Percentiles rank a stretch among this genome's conserved stretches.
These are phyloP conservation scores for Eustalomyia histrio DNA, from an alignment of 2,888 invertebrate species.

Conservation along the genomic window DNA sequence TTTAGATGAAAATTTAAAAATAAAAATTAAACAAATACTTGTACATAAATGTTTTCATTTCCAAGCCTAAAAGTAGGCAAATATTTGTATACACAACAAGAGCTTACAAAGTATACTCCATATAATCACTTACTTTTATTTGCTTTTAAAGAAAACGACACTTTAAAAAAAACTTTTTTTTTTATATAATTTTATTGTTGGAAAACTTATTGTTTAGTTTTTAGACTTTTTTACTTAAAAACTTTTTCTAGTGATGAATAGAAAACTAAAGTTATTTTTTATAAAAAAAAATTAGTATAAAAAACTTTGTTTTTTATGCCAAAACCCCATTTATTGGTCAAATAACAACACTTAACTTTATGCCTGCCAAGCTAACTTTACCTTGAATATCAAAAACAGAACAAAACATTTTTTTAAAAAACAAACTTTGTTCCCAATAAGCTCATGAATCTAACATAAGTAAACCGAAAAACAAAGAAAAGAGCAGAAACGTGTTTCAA, in stretches of 20 bases:
- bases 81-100: constrained; percentile 22
- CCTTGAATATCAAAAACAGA: constrained; percentile 25
- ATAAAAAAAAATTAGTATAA: background rate
- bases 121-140: background rate
- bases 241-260: background rate
- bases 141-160: background rate
- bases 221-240: constrained; percentile 23
- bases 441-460: constrained; percentile 6
- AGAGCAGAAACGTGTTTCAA: background rate
- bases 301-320: constrained; percentile 34
- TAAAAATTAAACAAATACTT: background rate
- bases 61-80: constrained; percentile 22
- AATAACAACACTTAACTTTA: constrained; percentile 57
- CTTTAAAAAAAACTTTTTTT: background rate
- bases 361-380: constrained; percentile 49
- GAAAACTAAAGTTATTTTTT: background rate
- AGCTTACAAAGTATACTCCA: background rate
- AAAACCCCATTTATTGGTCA: constrained; percentile 53
- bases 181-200: background rate
- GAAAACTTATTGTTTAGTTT: constrained; percentile 47
- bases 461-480: background rate
- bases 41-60: background rate
- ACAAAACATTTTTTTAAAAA: background rate
- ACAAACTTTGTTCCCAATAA: background rate
- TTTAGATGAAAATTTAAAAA: background rate